Evolutionary conservation across 1,140 invertebrate species (phyloP).

Genomic region (Wiebesia pumilae): DNA sequence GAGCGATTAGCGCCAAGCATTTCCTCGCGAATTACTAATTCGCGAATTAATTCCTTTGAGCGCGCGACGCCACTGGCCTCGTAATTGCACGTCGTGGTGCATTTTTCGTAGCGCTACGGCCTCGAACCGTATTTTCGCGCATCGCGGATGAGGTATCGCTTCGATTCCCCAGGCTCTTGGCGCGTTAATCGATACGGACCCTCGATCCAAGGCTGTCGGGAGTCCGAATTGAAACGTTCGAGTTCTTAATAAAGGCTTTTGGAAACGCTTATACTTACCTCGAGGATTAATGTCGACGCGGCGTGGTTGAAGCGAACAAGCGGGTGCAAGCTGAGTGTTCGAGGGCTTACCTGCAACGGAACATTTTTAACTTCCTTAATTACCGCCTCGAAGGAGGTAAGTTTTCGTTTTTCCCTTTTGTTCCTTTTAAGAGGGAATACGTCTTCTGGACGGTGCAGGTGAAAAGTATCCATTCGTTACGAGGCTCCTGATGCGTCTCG

Average conservation of each 20-base stretch:
- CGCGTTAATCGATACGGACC: neutral
- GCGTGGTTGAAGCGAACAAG: neutral
- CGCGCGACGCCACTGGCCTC: neutral
- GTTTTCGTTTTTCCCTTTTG: too few species aligned
- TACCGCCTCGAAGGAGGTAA: neutral
- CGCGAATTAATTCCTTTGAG: neutral
- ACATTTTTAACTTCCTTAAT: slow-evolving; percentile 25
- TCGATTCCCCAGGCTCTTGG: neutral
- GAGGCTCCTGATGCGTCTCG: too few species aligned
- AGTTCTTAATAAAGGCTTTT: slow-evolving; percentile 7
- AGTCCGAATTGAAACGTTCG: slow-evolving; percentile 37
- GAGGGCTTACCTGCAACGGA: slow-evolving; percentile 29
- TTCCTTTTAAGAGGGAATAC: neutral
- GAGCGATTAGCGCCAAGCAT: neutral
- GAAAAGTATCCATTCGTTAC: too few species aligned
- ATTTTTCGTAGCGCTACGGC: neutral
- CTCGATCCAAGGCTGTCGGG: neutral
- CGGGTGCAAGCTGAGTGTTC: neutral
- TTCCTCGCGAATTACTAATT: slow-evolving; percentile 8
- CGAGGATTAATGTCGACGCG: slow-evolving; percentile 19
- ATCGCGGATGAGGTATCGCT: neutral
- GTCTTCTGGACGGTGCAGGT: neutral
- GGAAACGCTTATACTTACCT: slow-evolving; percentile 32
- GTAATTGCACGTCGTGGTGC: neutral
- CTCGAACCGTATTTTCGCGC: neutral